These are phyloP conservation scores for Drusus annulatus DNA, from an alignment of 1,140 invertebrate species.

Conservation along the genomic window DNA sequence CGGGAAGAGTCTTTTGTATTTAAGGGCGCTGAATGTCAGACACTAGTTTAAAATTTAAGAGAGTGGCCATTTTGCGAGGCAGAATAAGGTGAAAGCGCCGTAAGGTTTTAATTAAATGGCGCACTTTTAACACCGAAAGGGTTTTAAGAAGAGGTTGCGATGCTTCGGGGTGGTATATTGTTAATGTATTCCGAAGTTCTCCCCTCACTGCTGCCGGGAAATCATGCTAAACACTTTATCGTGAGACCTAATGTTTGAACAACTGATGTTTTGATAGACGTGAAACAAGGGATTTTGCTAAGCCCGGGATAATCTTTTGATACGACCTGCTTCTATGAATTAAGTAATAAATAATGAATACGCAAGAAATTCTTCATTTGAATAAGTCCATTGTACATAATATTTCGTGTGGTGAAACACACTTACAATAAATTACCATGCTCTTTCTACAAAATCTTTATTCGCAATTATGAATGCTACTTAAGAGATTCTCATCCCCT, in stretches of 20 bases:
- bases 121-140: constrained; percentile 41
- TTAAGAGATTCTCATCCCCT: no score
- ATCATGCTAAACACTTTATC: constrained; percentile 13
- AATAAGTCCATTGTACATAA: neutral
- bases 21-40: constrained; percentile 12
- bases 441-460: no score
- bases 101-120: constrained; percentile 46
- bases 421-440: no score
- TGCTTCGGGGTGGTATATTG: constrained; percentile 36
- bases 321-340: neutral
- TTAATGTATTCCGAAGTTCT: constrained; percentile 40
- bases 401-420: no score
- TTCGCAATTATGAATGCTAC: no score
- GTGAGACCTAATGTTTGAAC: constrained; percentile 20
- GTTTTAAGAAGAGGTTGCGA: constrained; percentile 44
- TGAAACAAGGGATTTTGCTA: neutral
- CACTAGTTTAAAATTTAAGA: constrained; percentile 32
- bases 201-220: neutral
- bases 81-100: constrained; percentile 24
- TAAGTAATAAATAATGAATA: constrained; percentile 13
- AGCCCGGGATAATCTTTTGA: constrained; percentile 15
- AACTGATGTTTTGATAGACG: constrained; percentile 35
- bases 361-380: neutral
- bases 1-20: constrained; percentile 23
- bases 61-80: constrained; percentile 29